Base-by-base conservation (phyloP, 2,113 vertebrate species). In the Carassius gibelio region DNA sequence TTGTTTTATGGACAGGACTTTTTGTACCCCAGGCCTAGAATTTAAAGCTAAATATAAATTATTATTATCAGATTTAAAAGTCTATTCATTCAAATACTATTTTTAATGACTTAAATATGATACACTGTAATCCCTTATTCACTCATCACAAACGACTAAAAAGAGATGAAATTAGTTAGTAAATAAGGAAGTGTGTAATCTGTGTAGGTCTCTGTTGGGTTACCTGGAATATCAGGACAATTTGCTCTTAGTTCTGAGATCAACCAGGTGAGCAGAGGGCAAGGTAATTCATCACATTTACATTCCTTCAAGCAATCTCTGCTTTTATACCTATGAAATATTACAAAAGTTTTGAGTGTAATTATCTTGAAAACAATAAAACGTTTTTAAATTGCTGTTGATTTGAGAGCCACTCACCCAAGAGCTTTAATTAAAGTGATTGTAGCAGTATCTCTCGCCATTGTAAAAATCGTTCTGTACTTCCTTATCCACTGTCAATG, bases 181-280 rank as follows among this genome's bases (percentile, higher is more conserved):
- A 8, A 45, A 45, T 45, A 9, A 2, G 9, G 8, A 10, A 45
- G 42, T 45, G 8, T 45, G 42, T 10, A 45, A 42, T 42, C 36
- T 5, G 38, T 0, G 1, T 5, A 10, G 64, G 5, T 23, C 1
- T 52, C 0, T 1, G 21, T 13, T 21, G 4, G 4, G 45, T 72
- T 83, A 91, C 93, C 93, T 88, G 2, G 81, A 0, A 92, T 64
- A 68, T 92, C 91, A 0, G 92, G 91, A 80, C 89, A 91, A 36
- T 48, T 5, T 11, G 48, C 9, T 82, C 72, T 88, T 26, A 94
- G 87, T 79, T 94, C 87, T 1, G 89, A 57, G 0, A 88, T 64
- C 85, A 95, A 81, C 94, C 94, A 95, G 81, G 88, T 91, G 78
- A 95, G 87, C 74, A 95, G 89, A 0, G 93, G 94, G 75, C 94